phyloP scores from a whole-genome alignment of 2,888 invertebrate genomes.

The Tetramorium bicarinatum region DNA sequence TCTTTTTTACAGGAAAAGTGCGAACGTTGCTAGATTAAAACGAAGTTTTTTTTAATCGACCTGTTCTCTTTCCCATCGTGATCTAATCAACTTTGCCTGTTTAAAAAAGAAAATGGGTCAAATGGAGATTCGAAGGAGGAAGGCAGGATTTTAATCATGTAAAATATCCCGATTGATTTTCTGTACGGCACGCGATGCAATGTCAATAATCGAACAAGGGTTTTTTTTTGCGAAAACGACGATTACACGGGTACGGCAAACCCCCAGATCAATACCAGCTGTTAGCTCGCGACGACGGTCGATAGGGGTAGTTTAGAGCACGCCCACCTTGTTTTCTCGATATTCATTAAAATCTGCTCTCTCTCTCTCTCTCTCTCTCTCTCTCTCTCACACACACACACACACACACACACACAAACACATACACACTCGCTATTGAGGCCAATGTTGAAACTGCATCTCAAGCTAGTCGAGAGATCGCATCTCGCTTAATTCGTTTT shows the following conservation, averaged over 20 bases:
- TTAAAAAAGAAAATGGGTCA: slow-evolving; percentile 23
- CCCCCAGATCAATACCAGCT: slow-evolving; percentile 64
- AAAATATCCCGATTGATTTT: slow-evolving; percentile 13
- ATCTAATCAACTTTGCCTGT: background rate
- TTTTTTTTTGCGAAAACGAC: slow-evolving; percentile 45
- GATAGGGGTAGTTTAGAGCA: slow-evolving; percentile 35
- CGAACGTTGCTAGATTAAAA: background rate
- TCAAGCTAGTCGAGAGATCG: background rate
- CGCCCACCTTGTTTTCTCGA: slow-evolving; percentile 25
- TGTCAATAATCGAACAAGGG: slow-evolving; percentile 30
- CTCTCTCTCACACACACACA: background rate
- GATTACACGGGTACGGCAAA: slow-evolving; percentile 33
- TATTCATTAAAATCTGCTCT: slow-evolving; percentile 18
- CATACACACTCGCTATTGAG: background rate
- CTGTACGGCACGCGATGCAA: background rate
- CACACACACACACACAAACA: no score
- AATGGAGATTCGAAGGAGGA: background rate
- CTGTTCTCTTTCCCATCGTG: background rate
- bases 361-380: no score
- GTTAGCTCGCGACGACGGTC: slow-evolving; percentile 17
- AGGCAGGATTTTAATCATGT: background rate
- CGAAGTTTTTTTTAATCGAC: background rate
- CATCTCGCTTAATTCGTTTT: slow-evolving; percentile 9
- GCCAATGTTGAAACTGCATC: background rate
- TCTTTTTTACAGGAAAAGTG: background rate